phyloP scores from a whole-genome alignment of 2,797 vertebrate species.

The Zenarchopterus dispar region DNA sequence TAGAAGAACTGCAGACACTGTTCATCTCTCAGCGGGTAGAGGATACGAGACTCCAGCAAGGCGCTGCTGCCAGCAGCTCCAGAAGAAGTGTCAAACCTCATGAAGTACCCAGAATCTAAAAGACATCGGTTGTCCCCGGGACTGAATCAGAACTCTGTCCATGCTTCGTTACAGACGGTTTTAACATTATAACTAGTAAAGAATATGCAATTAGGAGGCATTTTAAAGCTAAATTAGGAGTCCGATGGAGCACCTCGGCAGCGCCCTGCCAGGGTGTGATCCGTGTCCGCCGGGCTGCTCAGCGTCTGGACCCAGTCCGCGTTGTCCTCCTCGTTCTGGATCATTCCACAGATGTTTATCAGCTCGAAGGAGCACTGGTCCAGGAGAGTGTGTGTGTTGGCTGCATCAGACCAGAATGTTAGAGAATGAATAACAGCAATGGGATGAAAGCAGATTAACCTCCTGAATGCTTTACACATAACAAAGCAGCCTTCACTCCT shows the following conservation, averaged over 20 bases:
- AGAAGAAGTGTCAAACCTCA: conserved; percentile 82
- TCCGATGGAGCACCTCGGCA: conserved; percentile 84
- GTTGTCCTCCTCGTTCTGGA: conserved; percentile 84
- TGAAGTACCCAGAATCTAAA: conserved; percentile 88
- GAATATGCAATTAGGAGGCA: not conserved
- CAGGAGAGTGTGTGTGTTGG: conserved; percentile 85
- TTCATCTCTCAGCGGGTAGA: conserved; percentile 86
- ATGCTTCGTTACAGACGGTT: too few species aligned
- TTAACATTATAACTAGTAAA: too few species aligned
- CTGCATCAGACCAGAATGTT: conserved; percentile 65
- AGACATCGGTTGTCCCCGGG: not conserved
- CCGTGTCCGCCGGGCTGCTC: conserved; percentile 66
- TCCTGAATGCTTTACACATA: not conserved
- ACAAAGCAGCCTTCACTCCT: too few species aligned
- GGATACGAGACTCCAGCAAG: conserved; percentile 88
- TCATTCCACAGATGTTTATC: conserved; percentile 93
- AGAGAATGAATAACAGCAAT: conserved; percentile 4
- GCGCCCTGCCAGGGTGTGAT: conserved; percentile 86
- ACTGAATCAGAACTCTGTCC: not conserved
- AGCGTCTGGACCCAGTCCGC: conserved; percentile 85
- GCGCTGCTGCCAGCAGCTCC: conserved; percentile 75
- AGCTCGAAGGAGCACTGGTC: conserved; percentile 92
- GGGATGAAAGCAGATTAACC: not conserved
- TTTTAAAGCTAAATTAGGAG: not conserved
- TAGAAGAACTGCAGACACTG: conserved; percentile 95